Evolutionary conservation across 2,888 invertebrate species (phyloP).

Genomic region (Stenodema calcarata): DNA sequence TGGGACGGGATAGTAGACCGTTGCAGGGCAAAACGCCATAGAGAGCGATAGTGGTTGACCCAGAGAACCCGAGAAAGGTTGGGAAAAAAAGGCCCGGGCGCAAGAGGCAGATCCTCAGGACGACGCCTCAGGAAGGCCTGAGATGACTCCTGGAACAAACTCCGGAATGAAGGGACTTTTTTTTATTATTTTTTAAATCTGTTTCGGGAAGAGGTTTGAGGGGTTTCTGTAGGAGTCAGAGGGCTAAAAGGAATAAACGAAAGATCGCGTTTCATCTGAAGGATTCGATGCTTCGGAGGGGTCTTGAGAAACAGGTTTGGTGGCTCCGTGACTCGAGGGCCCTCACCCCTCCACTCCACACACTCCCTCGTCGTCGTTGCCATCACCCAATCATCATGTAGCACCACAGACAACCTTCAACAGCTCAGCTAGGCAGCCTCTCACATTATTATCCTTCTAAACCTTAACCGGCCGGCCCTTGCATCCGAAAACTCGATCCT

Average conservation of each 20-base stretch:
- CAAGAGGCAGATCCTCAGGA: not conserved
- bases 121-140: not conserved
- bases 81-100: not conserved
- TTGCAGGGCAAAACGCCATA: not conserved
- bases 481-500: not conserved
- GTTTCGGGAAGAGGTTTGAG: not conserved
- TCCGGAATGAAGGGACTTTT: not conserved
- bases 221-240: not conserved
- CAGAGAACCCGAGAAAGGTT: not conserved
- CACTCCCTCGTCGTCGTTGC: too few relatives aligned
- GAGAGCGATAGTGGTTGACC: slow-evolving; percentile 25
- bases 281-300: not conserved
- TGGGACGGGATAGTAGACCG: not conserved
- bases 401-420: slow-evolving; percentile 37
- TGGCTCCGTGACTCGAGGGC: slow-evolving; percentile 26
- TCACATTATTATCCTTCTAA: slow-evolving; percentile 12
- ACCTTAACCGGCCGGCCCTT: not conserved
- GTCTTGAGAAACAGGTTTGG: slow-evolving; percentile 21
- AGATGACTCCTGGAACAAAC: not conserved
- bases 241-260: not conserved
- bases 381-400: slow-evolving; percentile 27
- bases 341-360: not conserved
- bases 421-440: slow-evolving; percentile 22
- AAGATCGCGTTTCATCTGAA: not conserved
- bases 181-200: too few relatives aligned